Conservation (phyloP, 35 echinoderm and acorn worm species). For the Strongylocentrotus purpuratus region DNA sequence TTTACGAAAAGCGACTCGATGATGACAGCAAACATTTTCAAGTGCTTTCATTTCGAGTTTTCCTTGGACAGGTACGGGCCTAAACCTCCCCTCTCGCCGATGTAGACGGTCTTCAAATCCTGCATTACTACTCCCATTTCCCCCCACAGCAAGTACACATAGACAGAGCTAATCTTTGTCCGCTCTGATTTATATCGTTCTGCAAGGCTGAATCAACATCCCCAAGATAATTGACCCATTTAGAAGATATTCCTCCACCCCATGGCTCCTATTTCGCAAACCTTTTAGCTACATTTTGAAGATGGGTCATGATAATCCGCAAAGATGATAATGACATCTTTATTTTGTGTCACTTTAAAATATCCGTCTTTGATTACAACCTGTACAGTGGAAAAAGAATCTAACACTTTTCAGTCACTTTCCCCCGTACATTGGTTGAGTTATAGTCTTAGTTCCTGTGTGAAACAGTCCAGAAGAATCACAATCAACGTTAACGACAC, state of each 20-base stretch:
- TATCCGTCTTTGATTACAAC: background rate
- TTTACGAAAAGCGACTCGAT: background rate
- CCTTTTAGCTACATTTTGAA: background rate
- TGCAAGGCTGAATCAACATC: conserved; percentile 8
- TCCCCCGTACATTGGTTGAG: too few species aligned
- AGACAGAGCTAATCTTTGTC: background rate
- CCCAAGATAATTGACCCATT: background rate
- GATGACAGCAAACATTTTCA: background rate
- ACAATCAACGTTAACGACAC: background rate
- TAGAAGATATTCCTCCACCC: background rate
- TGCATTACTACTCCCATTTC: background rate
- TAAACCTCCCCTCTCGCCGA: background rate
- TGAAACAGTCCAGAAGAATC: background rate
- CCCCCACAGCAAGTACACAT: background rate
- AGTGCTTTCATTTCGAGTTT: background rate
- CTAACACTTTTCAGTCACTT: background rate
- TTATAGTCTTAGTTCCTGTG: background rate
- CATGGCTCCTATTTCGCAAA: background rate
- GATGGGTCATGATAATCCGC: background rate
- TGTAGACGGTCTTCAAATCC: background rate
- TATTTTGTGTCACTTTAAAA: background rate
- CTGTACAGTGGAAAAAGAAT: background rate
- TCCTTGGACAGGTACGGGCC: background rate
- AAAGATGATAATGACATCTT: background rate
- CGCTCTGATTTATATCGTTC: conserved; percentile 1